Evolutionary conservation across 2,888 invertebrate species (phyloP).

Genomic region (Limnephilus auricula): DNA sequence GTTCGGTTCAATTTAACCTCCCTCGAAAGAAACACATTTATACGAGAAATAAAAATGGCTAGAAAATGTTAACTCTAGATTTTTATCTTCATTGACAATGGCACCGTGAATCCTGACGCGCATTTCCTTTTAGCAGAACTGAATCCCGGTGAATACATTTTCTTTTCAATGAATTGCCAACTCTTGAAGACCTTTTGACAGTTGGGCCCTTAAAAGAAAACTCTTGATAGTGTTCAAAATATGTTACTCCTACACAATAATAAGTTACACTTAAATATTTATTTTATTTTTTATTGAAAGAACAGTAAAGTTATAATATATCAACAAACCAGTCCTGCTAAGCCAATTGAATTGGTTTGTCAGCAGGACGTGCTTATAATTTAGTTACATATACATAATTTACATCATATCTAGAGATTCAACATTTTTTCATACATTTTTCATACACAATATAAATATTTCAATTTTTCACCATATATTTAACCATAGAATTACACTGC

Average conservation of each 20-base stretch:
- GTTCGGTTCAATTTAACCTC: not conserved
- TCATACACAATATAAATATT: too few species aligned
- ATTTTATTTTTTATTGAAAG: too few species aligned
- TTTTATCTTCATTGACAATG: not conserved
- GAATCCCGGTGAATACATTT: conserved; percentile 19
- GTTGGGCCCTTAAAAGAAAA: not conserved
- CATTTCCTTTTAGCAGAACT: conserved; percentile 19
- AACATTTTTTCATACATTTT: too few species aligned
- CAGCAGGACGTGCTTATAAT: too few species aligned
- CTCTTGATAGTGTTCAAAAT: not conserved
- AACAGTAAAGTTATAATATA: too few species aligned
- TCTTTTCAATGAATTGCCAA: not conserved
- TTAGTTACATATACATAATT: too few species aligned
- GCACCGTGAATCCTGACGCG: conserved; percentile 3
- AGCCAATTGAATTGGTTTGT: too few species aligned
- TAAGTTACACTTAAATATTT: too few species aligned
- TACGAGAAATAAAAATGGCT: not conserved
- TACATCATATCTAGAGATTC: too few species aligned
- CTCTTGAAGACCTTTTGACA: not conserved
- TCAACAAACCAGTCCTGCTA: too few species aligned
- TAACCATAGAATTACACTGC: too few species aligned
- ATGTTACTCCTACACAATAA: not conserved
- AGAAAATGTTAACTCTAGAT: not conserved
- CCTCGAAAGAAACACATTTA: not conserved
- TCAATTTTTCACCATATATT: too few species aligned